Evolutionary conservation across 2,113 vertebrate genomes (phyloP).

Genomic region (Heteronetta atricapilla): DNA sequence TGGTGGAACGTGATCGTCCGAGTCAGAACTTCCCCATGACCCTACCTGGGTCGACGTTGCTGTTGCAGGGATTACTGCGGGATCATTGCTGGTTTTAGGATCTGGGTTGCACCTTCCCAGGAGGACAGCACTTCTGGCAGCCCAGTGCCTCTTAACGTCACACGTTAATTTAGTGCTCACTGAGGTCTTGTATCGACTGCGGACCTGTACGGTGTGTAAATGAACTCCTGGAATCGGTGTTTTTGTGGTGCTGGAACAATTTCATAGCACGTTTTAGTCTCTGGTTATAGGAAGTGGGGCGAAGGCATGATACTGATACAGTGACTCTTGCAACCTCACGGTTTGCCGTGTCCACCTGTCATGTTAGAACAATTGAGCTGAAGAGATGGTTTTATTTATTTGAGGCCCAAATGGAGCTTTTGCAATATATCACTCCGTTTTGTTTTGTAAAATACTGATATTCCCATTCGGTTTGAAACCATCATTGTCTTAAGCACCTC

Average conservation of each 20-base stretch:
- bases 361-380: neutral
- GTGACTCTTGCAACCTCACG: neutral
- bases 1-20: neutral
- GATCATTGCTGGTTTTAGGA: neutral
- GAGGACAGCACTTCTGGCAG: neutral
- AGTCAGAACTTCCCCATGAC: neutral
- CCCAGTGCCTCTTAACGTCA: neutral
- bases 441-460: neutral
- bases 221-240: neutral
- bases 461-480: neutral
- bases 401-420: neutral
- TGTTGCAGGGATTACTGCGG: neutral
- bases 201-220: slow-evolving; percentile 1
- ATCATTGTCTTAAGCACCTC: neutral
- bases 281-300: neutral
- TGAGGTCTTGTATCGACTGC: neutral
- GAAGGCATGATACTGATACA: neutral
- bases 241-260: neutral
- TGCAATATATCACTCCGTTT: neutral
- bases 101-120: neutral
- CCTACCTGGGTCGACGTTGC: neutral
- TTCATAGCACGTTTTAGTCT: neutral
- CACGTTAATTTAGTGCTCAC: rapidly evolving
- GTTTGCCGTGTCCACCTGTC: neutral
- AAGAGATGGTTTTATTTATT: neutral